A percentile compares a stretch with the other conserved stretches of the same genome.
Conservation (phyloP, 2,113 vertebrate species). For the Gasterosteus nipponicus region DNA sequence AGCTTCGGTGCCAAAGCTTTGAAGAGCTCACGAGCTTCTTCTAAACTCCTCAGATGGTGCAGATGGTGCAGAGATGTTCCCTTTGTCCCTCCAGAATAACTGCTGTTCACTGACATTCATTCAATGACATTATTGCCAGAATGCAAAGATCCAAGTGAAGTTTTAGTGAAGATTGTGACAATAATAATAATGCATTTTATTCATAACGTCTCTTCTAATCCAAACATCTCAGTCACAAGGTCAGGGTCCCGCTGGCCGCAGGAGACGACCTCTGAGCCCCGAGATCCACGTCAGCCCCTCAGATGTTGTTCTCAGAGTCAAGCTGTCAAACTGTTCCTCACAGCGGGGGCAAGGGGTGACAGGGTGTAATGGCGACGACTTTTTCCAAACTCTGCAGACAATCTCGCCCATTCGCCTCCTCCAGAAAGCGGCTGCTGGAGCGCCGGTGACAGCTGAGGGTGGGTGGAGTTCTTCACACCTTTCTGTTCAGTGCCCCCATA, state of each 20-base stretch:
- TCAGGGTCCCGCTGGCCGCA: background rate
- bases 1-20: constrained; percentile 30
- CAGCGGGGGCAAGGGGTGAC: no score
- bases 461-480: no score
- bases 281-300: constrained; percentile 17
- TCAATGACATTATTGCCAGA: no score
- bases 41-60: constrained; percentile 28
- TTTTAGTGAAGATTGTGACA: no score
- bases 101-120: no score
- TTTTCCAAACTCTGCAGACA: constrained; percentile 17
- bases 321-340: constrained; percentile 42
- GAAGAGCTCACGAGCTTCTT: constrained; percentile 44
- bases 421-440: background rate
- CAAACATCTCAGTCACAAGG: background rate
- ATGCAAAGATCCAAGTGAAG: no score
- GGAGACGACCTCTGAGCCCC: background rate
- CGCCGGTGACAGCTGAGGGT: no score
- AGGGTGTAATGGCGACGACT: constrained; percentile 7
- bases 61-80: background rate
- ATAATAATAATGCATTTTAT: no score
- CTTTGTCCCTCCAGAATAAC: no score
- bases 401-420: constrained; percentile 4
- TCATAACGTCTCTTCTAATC: no score
- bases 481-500: background rate
- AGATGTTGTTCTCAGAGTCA: constrained; percentile 35